A percentile compares a stretch with the other conserved stretches of the same genome.
phyloP scores from a whole-genome alignment of 2,888 invertebrate genomes.

The Leucania comma region DNA sequence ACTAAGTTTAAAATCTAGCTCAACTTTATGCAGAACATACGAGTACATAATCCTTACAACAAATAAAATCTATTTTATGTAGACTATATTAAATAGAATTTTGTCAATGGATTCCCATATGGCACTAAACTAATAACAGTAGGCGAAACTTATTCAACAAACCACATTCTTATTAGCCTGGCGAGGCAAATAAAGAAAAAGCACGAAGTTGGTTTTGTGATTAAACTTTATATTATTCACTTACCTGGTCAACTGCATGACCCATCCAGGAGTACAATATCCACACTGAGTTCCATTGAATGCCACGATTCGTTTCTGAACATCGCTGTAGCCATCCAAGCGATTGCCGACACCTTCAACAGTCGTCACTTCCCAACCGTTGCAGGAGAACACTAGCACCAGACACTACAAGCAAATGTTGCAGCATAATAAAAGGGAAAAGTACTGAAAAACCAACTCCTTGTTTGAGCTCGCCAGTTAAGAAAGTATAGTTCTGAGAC shows the following conservation, averaged over 20 bases:
- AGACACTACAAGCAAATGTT: slow-evolving; percentile 74
- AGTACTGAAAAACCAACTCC: background rate
- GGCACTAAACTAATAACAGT: background rate
- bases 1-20: background rate
- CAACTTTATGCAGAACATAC: no score
- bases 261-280: slow-evolving; percentile 94
- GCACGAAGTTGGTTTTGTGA: background rate
- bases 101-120: background rate
- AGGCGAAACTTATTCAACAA: background rate
- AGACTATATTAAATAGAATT: background rate
- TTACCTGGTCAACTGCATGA: slow-evolving; percentile 93
- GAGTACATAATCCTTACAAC: background rate
- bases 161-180: background rate
- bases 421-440: background rate
- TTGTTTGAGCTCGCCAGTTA: background rate
- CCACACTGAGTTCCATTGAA: slow-evolving; percentile 93
- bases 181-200: background rate
- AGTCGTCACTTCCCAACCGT: slow-evolving; percentile 93
- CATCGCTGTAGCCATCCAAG: slow-evolving; percentile 91
- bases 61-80: background rate
- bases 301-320: slow-evolving; percentile 91
- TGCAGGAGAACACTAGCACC: slow-evolving; percentile 91
- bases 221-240: background rate
- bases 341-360: slow-evolving; percentile 93
- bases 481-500: background rate